Evolutionary conservation across 1,140 invertebrate species (phyloP).

Genomic region (Heliconius melpomene): DNA sequence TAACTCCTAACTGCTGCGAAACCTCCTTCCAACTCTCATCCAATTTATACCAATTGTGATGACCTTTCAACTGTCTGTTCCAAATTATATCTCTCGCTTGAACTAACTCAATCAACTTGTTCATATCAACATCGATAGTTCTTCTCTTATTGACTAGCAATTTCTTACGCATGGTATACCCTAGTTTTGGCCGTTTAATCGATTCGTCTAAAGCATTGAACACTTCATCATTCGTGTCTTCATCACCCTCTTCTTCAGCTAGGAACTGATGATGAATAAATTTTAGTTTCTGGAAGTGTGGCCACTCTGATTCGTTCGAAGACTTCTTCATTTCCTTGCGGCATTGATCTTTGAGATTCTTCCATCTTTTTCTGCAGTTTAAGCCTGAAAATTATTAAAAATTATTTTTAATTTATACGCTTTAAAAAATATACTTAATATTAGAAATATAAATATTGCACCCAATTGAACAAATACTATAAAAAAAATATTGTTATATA

Average conservation of each 20-base stretch:
- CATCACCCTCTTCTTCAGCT: slow-evolving; percentile 68
- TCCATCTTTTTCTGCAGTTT: slow-evolving; percentile 76
- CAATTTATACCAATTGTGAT: slow-evolving; percentile 76
- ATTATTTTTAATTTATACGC: background rate
- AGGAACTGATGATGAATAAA: slow-evolving; percentile 75
- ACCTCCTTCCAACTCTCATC: slow-evolving; percentile 77
- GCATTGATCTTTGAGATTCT: slow-evolving; percentile 77
- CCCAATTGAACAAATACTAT: too few relatives aligned
- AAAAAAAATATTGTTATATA: too few relatives aligned
- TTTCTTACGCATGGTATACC: slow-evolving; percentile 73
- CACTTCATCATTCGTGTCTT: slow-evolving; percentile 66
- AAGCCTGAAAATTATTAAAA: slow-evolving; percentile 57
- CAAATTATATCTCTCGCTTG: slow-evolving; percentile 68
- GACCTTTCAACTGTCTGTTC: slow-evolving; percentile 72
- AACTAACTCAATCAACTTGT: slow-evolving; percentile 71
- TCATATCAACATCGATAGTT: slow-evolving; percentile 73
- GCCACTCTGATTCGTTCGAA: slow-evolving; percentile 69
- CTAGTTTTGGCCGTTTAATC: slow-evolving; percentile 71
- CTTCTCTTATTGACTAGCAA: slow-evolving; percentile 71
- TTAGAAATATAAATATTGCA: too few relatives aligned
- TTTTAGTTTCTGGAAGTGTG: slow-evolving; percentile 68
- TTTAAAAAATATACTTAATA: background rate
- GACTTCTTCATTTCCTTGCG: slow-evolving; percentile 76
- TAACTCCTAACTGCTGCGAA: slow-evolving; percentile 65
- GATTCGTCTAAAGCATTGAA: slow-evolving; percentile 69